Percentiles rank a stretch among this genome's conserved stretches.
phyloP scores from a whole-genome alignment of 2,888 invertebrate genomes.

The Drosophila pullipes region DNA sequence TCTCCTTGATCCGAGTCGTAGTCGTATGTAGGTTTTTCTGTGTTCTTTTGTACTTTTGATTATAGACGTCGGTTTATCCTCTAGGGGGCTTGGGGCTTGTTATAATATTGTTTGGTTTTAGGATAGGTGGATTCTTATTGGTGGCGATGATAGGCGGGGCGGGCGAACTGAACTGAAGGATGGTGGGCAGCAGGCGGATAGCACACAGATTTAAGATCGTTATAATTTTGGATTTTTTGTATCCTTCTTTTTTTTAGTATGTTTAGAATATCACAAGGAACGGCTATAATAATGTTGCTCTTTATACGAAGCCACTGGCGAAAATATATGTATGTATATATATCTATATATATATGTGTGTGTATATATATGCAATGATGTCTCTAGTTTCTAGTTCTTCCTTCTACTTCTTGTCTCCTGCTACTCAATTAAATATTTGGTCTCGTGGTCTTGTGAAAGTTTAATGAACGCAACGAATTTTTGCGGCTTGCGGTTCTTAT shows the following conservation, averaged over 20 bases:
- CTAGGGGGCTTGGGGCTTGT: constrained; percentile 30
- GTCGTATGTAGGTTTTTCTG: constrained; percentile 29
- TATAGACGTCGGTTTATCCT: constrained; percentile 70
- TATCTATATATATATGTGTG: constrained; percentile 7
- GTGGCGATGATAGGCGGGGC: constrained; percentile 65
- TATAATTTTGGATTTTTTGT: not conserved
- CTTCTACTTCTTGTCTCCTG: constrained; percentile 23
- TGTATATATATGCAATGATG: not conserved
- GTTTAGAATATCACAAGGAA: constrained; percentile 60
- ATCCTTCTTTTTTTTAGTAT: constrained; percentile 11
- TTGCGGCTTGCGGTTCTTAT: constrained; percentile 13
- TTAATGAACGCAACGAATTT: constrained; percentile 73
- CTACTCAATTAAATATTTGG: constrained; percentile 55
- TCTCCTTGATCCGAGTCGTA: constrained; percentile 12
- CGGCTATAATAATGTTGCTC: constrained; percentile 35
- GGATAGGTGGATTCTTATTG: constrained; percentile 40
- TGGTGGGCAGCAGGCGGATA: constrained; percentile 51
- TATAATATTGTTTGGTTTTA: constrained; percentile 20
- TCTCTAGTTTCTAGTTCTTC: constrained; percentile 26
- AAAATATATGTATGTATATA: constrained; percentile 22
- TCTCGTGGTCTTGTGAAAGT: constrained; percentile 62
- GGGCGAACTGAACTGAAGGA: constrained; percentile 47
- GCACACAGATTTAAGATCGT: constrained; percentile 45
- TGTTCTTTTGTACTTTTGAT: constrained; percentile 75
- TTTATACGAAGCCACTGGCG: constrained; percentile 41